A percentile compares a stretch with the other conserved stretches of the same genome.
Evolutionary conservation across 2,113 vertebrate species (phyloP).

Genomic region (Ibidorhyncha struthersii): DNA sequence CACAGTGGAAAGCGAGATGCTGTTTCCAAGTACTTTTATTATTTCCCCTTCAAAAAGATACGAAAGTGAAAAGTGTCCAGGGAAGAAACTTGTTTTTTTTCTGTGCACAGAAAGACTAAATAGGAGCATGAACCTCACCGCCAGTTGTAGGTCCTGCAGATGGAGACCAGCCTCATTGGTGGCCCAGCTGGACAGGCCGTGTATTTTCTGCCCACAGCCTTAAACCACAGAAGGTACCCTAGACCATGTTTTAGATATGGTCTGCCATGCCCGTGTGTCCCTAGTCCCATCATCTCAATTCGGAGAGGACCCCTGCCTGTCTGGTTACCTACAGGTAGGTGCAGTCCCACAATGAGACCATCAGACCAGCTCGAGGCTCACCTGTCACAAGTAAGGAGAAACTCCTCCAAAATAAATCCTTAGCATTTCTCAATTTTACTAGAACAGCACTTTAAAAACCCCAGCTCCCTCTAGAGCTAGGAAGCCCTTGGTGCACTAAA

Average conservation of each 20-base stretch:
- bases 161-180: not conserved
- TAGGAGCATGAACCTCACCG: not conserved
- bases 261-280: not conserved
- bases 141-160: not conserved
- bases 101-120: not conserved
- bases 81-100: not conserved
- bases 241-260: accelerated
- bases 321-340: not conserved
- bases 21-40: not conserved
- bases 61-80: not conserved
- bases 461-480: not conserved
- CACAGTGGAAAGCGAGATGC: not conserved
- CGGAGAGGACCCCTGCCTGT: not conserved
- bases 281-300: not conserved
- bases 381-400: not conserved
- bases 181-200: not conserved
- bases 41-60: not conserved
- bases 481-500: not conserved
- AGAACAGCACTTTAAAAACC: not conserved
- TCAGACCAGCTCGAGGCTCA: not conserved
- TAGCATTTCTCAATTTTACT: not conserved
- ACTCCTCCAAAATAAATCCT: not conserved
- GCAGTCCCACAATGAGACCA: not conserved
- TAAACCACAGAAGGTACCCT: not conserved
- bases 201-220: not conserved